phyloP scores from a whole-genome alignment of 2,888 invertebrate species.

The Heliconius erato region DNA sequence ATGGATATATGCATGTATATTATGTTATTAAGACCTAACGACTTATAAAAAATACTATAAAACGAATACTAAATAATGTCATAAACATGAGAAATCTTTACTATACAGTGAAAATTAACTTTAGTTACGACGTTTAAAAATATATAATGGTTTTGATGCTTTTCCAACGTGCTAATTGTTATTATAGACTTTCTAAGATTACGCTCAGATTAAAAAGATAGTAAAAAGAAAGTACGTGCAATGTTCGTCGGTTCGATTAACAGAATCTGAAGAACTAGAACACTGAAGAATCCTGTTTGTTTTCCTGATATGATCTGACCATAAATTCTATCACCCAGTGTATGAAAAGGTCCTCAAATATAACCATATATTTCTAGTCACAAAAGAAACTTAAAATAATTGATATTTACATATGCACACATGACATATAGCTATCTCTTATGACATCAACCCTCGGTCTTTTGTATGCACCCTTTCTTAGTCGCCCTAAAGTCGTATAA shows the following conservation, averaged over 20 bases:
- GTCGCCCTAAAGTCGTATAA: constrained; percentile 28
- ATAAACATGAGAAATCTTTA: constrained; percentile 11
- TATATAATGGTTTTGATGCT: not conserved
- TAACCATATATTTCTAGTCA: not conserved
- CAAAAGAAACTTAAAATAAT: not conserved
- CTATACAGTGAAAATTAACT: not conserved
- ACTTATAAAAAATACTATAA: not conserved
- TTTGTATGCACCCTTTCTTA: constrained; percentile 29
- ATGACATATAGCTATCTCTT: not conserved
- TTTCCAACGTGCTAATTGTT: not conserved
- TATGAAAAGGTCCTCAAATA: not conserved
- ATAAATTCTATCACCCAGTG: not conserved
- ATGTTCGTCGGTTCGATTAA: not conserved
- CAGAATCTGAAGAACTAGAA: not conserved
- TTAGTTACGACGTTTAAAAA: not conserved
- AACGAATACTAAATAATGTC: not conserved
- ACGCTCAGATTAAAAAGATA: not conserved
- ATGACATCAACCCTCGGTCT: constrained; percentile 18
- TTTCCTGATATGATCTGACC: not conserved
- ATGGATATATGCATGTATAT: not conserved
- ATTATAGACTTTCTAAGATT: constrained; percentile 18
- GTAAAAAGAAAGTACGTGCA: not conserved
- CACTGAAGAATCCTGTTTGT: not conserved
- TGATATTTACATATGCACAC: not conserved
- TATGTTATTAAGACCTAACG: not conserved